Conservation (phyloP, 2,888 invertebrate species). For the Temnothorax ravouxi region DNA sequence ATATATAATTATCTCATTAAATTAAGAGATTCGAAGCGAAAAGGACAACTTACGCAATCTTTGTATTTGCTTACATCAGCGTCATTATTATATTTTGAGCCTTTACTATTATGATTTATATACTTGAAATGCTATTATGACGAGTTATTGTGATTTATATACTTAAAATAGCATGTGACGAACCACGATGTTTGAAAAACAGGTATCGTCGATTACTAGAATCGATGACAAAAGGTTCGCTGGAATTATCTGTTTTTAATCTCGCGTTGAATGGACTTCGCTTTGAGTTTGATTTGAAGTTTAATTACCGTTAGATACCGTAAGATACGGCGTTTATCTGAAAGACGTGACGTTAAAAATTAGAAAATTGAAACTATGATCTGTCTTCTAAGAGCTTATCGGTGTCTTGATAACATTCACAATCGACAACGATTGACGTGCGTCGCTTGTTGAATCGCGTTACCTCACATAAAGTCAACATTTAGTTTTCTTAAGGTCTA, state of each 20-base stretch:
- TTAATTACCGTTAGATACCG: background rate
- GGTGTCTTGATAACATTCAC: conserved; percentile 4
- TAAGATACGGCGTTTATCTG: background rate
- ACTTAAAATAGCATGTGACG: background rate
- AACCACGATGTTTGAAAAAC: background rate
- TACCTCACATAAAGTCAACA: conserved; percentile 7
- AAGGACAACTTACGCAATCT: background rate
- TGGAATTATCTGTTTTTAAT: conserved; percentile 12
- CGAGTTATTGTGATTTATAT: background rate
- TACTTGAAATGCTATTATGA: conserved; percentile 9
- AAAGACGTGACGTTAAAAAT: background rate
- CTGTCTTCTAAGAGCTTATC: background rate
- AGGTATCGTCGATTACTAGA: background rate
- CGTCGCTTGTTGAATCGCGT: conserved; percentile 33
- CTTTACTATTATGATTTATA: conserved; percentile 7
- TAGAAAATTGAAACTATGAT: conserved; percentile 8
- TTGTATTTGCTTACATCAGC: background rate
- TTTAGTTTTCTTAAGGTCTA: background rate
- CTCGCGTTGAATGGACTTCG: background rate
- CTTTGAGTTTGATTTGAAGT: background rate
- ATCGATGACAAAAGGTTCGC: background rate
- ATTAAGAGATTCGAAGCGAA: background rate
- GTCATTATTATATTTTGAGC: background rate
- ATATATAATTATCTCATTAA: background rate
- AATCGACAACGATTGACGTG: background rate